Evolutionary conservation across 2,113 vertebrate species (phyloP).

Genomic region (Genyomyrus donnyi): DNA sequence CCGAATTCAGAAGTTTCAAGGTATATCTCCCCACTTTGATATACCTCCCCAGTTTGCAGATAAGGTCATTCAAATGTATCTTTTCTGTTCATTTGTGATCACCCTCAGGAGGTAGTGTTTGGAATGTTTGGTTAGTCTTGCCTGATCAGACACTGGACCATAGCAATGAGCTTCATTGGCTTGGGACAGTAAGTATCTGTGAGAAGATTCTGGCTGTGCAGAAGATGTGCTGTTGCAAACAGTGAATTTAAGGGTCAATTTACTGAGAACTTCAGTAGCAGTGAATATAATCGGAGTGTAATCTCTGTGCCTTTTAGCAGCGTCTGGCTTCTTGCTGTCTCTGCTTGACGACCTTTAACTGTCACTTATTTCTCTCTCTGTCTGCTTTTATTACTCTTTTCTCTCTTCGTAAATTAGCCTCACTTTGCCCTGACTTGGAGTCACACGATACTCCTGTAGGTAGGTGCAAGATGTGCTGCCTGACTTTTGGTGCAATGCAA

Average conservation of each 20-base stretch:
- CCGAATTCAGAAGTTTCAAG: slow-evolving; percentile 90
- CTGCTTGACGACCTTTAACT: not conserved
- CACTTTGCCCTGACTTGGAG: slow-evolving; percentile 53
- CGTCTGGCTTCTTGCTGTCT: not conserved
- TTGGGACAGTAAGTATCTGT: not conserved
- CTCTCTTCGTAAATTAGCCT: slow-evolving; percentile 52
- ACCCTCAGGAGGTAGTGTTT: not conserved
- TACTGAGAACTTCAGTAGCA: not conserved
- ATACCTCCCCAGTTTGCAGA: not conserved
- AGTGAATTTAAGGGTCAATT: not conserved
- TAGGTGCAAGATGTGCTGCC: slow-evolving; percentile 42
- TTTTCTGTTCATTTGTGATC: not conserved
- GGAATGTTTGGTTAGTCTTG: not conserved
- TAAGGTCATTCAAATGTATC: not conserved
- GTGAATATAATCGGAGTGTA: not conserved
- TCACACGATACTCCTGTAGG: slow-evolving; percentile 49
- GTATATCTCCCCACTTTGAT: slow-evolving; percentile 52
- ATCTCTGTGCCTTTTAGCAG: not conserved
- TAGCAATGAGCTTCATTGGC: not conserved
- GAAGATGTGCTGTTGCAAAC: not conserved
- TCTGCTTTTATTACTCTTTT: slow-evolving; percentile 26
- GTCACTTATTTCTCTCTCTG: slow-evolving; percentile 29
- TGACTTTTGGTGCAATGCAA: not conserved
- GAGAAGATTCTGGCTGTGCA: not conserved
- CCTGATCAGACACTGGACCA: not conserved